Conservation (phyloP, 2,797 vertebrate species). For the Malacoctenus gilli region DNA sequence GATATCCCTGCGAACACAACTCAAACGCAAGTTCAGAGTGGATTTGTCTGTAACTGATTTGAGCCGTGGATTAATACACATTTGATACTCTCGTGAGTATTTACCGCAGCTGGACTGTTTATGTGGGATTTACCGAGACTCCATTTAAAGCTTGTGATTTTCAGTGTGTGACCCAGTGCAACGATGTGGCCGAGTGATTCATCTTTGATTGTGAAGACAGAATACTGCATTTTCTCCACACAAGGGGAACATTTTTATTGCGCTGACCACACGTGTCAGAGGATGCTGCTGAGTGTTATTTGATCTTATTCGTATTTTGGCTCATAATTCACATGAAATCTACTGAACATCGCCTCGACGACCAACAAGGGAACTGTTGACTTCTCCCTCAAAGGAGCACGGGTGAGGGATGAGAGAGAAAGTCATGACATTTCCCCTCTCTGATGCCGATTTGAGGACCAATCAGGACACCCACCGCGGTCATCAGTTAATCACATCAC, state of each 20-base stretch:
- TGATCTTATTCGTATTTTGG: slow-evolving; percentile 5
- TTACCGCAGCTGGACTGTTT: neutral
- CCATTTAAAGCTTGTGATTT: neutral
- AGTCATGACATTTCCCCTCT: slow-evolving; percentile 35
- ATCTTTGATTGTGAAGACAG: neutral
- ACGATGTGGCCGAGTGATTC: neutral
- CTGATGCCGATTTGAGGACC: slow-evolving; percentile 55
- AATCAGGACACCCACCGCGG: slow-evolving; percentile 61
- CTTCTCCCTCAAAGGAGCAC: slow-evolving; percentile 16
- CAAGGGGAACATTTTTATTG: neutral
- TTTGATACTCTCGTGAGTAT: slow-evolving; percentile 1
- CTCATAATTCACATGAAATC: neutral
- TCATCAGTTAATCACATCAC: slow-evolving; percentile 68
- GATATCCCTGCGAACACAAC: neutral
- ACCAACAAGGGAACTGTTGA: slow-evolving; percentile 9
- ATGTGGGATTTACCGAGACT: slow-evolving; percentile 2
- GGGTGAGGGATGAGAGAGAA: slow-evolving; percentile 16
- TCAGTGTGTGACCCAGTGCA: neutral
- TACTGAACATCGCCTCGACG: neutral
- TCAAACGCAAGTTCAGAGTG: neutral
- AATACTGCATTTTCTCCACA: neutral
- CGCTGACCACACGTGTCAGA: neutral
- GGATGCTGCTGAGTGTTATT: slow-evolving; percentile 1
- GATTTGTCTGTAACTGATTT: slow-evolving; percentile 5
- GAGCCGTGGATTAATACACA: slow-evolving; percentile 4